Evolutionary conservation across 2,113 vertebrate genomes (phyloP).

Genomic region (Elephantulus edwardii): DNA sequence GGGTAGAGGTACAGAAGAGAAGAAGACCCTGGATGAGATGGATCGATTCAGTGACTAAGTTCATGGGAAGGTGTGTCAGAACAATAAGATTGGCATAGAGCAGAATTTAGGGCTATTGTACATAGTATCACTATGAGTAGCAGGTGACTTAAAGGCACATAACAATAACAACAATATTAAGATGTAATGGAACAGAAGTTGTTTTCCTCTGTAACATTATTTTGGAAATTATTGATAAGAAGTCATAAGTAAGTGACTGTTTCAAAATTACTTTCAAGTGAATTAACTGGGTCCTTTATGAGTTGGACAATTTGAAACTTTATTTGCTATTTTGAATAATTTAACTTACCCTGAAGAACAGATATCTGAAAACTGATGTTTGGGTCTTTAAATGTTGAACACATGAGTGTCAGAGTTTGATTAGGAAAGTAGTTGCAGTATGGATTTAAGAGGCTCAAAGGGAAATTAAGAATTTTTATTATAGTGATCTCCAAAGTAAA

Average conservation of each 20-base stretch:
- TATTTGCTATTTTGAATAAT: background rate
- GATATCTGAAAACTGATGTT: background rate
- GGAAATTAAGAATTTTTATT: background rate
- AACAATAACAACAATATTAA: no score
- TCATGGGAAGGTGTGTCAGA: no score
- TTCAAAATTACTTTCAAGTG: conserved; percentile 3
- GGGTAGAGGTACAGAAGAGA: no score
- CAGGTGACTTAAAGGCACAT: no score
- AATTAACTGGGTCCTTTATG: background rate
- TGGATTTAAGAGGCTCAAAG: background rate
- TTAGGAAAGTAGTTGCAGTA: background rate
- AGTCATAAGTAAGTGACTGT: background rate
- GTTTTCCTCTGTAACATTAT: background rate
- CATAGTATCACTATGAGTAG: no score
- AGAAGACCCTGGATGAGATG: no score
- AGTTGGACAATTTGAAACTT: background rate
- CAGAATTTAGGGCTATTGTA: no score
- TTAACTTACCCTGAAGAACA: background rate
- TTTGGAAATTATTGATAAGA: background rate
- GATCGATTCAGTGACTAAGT: no score
- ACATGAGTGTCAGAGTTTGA: background rate
- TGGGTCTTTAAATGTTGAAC: background rate
- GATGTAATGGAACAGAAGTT: background rate
- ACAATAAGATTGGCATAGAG: no score
- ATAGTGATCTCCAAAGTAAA: background rate